Evolutionary conservation across 2,888 invertebrate species (phyloP).

Genomic region (Phoronis australis): DNA sequence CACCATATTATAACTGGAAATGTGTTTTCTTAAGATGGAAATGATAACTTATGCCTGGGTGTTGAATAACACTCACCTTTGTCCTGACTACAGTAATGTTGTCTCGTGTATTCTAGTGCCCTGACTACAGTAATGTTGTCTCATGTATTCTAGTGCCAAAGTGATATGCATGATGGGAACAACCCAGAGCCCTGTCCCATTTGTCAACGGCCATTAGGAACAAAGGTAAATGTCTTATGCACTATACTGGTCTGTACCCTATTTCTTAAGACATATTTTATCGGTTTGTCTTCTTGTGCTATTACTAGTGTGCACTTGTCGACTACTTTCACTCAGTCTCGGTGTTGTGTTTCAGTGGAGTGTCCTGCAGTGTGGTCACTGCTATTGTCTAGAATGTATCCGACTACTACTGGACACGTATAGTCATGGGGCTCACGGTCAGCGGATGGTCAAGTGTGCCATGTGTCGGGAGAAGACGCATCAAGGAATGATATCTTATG

Average conservation of each 20-base stretch:
- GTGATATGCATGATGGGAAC: slow-evolving; percentile 51
- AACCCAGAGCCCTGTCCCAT: slow-evolving; percentile 68
- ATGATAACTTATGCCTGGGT: too few species aligned
- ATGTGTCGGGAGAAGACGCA: slow-evolving; percentile 39
- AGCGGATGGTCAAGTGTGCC: slow-evolving; percentile 43
- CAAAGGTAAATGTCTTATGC: slow-evolving; percentile 52
- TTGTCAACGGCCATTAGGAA: slow-evolving; percentile 61
- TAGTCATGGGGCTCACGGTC: slow-evolving; percentile 26
- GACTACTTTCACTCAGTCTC: too few species aligned
- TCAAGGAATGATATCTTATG: slow-evolving; percentile 52
- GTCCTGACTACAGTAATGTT: too few species aligned
- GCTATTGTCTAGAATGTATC: slow-evolving; percentile 64
- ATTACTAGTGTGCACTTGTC: too few species aligned
- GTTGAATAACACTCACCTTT: too few species aligned
- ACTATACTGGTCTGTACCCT: too few species aligned
- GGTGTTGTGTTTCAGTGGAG: slow-evolving; percentile 63
- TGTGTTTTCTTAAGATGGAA: too few species aligned
- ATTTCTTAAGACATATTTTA: too few species aligned
- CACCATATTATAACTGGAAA: too few species aligned
- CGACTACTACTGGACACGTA: slow-evolving; percentile 31
- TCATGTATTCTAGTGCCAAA: slow-evolving; percentile 54
- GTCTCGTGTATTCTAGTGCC: too few species aligned
- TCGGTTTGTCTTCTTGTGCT: too few species aligned
- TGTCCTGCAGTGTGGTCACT: slow-evolving; percentile 70
- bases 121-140: too few species aligned